phyloP scores from a whole-genome alignment of 2,888 invertebrate genomes.

The Zelleria hepariella region DNA sequence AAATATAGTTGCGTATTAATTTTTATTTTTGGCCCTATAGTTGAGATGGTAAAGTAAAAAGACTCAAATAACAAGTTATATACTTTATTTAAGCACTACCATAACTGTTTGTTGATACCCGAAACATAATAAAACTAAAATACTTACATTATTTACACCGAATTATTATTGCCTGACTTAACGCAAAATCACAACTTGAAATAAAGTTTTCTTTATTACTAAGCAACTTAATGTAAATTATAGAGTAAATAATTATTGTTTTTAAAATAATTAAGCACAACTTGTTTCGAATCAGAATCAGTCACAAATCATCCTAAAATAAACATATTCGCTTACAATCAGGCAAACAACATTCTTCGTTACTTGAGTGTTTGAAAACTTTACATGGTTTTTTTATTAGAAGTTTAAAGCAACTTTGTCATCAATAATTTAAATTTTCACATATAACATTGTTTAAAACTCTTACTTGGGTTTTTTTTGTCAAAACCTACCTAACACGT shows the following conservation, averaged over 20 bases:
- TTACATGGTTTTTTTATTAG: too few species aligned
- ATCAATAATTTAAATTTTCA: too few species aligned
- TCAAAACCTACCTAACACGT: too few species aligned
- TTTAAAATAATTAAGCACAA: neutral
- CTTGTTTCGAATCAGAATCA: neutral
- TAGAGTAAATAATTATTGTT: neutral
- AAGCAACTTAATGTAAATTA: neutral
- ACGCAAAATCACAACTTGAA: neutral
- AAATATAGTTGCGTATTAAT: constrained; percentile 13
- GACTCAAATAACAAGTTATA: constrained; percentile 49
- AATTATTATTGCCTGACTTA: neutral
- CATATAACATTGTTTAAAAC: too few species aligned
- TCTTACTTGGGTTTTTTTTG: too few species aligned
- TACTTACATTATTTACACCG: neutral
- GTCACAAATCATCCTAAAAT: neutral
- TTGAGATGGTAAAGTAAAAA: constrained; percentile 21
- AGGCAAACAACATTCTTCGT: neutral
- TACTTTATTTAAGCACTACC: constrained; percentile 55
- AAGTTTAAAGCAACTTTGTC: too few species aligned
- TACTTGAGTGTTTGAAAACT: too few species aligned
- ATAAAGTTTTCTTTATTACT: neutral
- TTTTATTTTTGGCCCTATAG: neutral
- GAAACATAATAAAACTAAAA: neutral
- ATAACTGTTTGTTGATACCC: constrained; percentile 26
- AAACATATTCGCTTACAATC: neutral